Conservation (phyloP, 1,140 invertebrate species). For the Vanessa atalanta region DNA sequence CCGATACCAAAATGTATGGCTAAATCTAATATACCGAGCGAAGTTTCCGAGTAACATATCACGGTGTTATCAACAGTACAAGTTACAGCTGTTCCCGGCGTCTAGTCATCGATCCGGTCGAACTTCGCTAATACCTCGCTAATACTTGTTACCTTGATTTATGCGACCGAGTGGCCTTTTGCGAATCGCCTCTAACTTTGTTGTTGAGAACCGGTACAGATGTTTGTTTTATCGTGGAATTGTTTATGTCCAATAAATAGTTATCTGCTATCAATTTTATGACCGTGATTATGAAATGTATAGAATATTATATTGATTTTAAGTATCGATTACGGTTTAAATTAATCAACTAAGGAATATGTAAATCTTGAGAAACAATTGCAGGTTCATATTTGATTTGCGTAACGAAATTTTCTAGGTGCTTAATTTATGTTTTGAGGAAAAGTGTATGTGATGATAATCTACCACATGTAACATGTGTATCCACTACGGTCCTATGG, state of each 20-base stretch:
- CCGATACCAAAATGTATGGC: background rate
- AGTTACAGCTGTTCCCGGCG: conserved; percentile 9
- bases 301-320: too few species aligned
- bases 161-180: conserved; percentile 9
- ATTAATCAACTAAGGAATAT: too few species aligned
- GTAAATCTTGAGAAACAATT: too few species aligned
- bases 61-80: conserved; percentile 9
- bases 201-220: background rate
- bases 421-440: too few species aligned
- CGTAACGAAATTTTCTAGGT: too few species aligned
- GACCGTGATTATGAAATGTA: too few species aligned
- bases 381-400: too few species aligned
- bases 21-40: conserved; percentile 1
- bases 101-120: conserved; percentile 4
- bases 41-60: conserved; percentile 6
- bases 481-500: too few species aligned
- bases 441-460: too few species aligned
- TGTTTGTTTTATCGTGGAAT: background rate
- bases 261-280: background rate
- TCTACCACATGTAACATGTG: too few species aligned
- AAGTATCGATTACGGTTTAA: too few species aligned
- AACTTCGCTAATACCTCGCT: conserved; percentile 13
- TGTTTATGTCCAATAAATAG: background rate
- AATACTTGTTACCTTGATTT: conserved; percentile 12
- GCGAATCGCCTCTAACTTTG: conserved; percentile 10